phyloP scores from a whole-genome alignment of 2,113 vertebrate genomes.

The Tachycineta bicolor region DNA sequence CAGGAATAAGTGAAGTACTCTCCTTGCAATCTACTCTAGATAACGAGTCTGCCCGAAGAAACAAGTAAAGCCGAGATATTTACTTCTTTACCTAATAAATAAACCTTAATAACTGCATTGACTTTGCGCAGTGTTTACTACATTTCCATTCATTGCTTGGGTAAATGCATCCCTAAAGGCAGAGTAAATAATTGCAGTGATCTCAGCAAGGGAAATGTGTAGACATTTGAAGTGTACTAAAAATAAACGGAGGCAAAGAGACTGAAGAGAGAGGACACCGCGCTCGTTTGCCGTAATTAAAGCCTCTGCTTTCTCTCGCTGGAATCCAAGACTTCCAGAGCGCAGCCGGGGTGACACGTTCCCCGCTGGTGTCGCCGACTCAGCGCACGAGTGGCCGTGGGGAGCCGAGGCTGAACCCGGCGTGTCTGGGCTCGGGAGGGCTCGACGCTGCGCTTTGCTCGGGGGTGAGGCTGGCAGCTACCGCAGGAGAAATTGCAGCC shows the following conservation, averaged over 20 bases:
- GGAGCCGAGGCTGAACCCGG: not conserved
- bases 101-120: constrained; percentile 64
- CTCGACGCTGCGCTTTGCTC: not conserved
- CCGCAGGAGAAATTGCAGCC: constrained; percentile 27
- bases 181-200: constrained; percentile 73
- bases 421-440: not conserved
- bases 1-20: not conserved
- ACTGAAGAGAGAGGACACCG: constrained; percentile 62
- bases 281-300: constrained; percentile 70
- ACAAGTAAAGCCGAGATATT: constrained; percentile 40
- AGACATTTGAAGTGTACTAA: constrained; percentile 73
- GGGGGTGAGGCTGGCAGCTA: not conserved
- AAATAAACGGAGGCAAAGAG: constrained; percentile 76
- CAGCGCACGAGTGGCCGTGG: not conserved
- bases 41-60: constrained; percentile 54
- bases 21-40: constrained; percentile 34
- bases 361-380: not conserved
- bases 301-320: constrained; percentile 60
- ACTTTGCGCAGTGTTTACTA: constrained; percentile 65
- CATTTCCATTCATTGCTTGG: constrained; percentile 54
- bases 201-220: constrained; percentile 71
- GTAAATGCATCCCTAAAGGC: constrained; percentile 75
- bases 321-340: not conserved
- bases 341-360: not conserved
- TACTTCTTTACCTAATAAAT: constrained; percentile 63